Base-by-base conservation (phyloP, 2,888 invertebrate genomes). In the Cotesia congregata region DNA sequence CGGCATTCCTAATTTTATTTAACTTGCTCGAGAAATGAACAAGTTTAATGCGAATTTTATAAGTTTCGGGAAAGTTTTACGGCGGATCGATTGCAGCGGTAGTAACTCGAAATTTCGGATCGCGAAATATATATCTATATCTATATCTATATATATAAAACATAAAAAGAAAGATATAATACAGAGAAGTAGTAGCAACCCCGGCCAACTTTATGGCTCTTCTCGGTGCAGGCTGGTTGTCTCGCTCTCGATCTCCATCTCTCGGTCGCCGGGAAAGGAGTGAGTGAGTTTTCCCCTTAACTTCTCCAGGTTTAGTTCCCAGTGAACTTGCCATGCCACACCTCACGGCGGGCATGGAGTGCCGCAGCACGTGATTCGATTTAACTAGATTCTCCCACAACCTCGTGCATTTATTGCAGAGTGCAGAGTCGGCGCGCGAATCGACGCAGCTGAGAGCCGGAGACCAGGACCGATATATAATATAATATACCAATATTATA, bases 301-400 rank as follows among this genome's bases (percentile, higher is more conserved):
- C 71, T 61, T 67, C 74, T 61, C 69, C 64, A 62, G 62, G 62
- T 65, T n/a, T 30, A 72, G 17, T 60, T n/a, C 30, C 20, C 60
- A 20, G 30, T 69, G 15, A 65, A 15, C 59, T 69, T 40, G 40
- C 69, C 50, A 20, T 75, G 64, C 75, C 73, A 74, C 74, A 74
- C 77, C 76, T 73, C 38, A 78, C 70, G 74, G 70, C 74, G 71
- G 74, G 70, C 74, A 71, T 74, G n/a, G 74, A 77, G 70, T 77
- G 61, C 61, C 71, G 7, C 62, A 17, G 77, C 77, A 77, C 77
- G 77, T 77, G 77, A 77, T 77, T 74, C 74, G 77, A 65, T 74
- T 77, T 77, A 77, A 77, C 74, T 77, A 77, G 74, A 77, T 74
- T 77, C 70, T 74, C 68, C 74, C 30, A 40, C 74, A 62, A 70